These are phyloP conservation scores for Siniperca scherzeri DNA, from an alignment of 2,797 vertebrate genomes.

Conservation along the genomic window DNA sequence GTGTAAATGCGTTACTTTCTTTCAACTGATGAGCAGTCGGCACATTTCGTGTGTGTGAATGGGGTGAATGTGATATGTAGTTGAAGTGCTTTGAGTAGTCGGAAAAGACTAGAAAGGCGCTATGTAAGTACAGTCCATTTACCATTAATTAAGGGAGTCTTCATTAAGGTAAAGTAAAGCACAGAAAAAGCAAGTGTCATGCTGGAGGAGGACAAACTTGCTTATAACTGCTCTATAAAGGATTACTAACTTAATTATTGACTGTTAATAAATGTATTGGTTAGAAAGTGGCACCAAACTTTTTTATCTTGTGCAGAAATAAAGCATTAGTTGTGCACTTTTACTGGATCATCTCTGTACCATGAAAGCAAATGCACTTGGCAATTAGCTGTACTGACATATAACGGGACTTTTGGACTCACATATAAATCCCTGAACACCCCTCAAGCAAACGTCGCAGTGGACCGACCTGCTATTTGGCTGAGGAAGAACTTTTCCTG, in stretches of 20 bases:
- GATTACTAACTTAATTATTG: neutral
- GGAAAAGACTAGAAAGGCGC: no score
- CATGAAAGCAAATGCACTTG: neutral
- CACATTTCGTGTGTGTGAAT: no score
- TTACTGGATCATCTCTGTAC: neutral
- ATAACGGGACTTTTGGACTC: slow-evolving; percentile 6
- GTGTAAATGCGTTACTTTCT: no score
- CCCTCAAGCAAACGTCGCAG: slow-evolving; percentile 19
- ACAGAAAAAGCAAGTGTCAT: no score
- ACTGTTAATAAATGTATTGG: neutral
- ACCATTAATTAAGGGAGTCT: neutral
- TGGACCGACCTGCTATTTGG: slow-evolving; percentile 44
- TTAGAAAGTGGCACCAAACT: neutral
- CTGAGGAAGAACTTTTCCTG: slow-evolving; percentile 64
- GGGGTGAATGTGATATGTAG: no score
- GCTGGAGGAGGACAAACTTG: neutral
- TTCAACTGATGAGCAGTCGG: no score
- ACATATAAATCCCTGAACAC: slow-evolving; percentile 30
- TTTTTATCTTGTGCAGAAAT: neutral
- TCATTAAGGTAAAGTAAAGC: neutral
- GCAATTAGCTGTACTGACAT: neutral
- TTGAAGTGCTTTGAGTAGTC: no score
- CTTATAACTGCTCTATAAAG: neutral
- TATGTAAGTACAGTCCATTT: no score
- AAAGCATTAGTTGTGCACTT: neutral